Evolutionary conservation across 2,888 invertebrate genomes (phyloP), one percentile per base, ranked within the genome.

Genomic region (Volucella zonaria): DNA sequence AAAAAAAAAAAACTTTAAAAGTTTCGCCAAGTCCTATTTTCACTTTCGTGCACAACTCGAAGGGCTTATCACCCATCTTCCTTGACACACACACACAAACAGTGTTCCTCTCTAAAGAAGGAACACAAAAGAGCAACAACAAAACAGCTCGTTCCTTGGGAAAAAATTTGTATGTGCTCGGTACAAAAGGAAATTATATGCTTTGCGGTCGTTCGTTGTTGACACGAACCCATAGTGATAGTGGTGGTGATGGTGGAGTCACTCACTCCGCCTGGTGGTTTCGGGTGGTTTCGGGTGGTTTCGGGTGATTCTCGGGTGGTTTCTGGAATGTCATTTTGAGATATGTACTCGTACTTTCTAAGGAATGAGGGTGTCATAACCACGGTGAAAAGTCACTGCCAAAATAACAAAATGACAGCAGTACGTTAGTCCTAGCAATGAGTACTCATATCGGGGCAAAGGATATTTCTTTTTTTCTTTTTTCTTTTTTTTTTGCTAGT

Each of bases 121-220:
- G 42, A 12, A 42, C 54, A 47, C 62, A 51, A 40, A 56, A 52
- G 31, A 15, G 9, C 12, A 15, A 43, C 18, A 59, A 42, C 43
- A 59, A 47, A 18, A 70, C 45, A 70, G 31, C 42, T 58, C 23
- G 14, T 15, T 49, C 38, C 42, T 58, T 66, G 8, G 23, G 6
- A 70, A 68, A n/a, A 51, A 64, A 70, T 71, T 52, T 58, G 51
- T 80, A 66, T 45, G 70, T 56, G 68, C 80, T 31, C 31, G 31
- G 31, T 6, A 31, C 31, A 31, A 80, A 82, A 78, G 73, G 62
- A 74, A 82, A 82, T 79, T 74, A 82, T 68, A 75, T 79, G 68
- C 67, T 45, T 45, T 71, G 51, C 67, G 73, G 62, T 74, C 51
- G 62, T 74, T 78, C 14, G 56, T 14, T 71, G 82, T 58, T 56